phyloP scores from a whole-genome alignment of 2,113 vertebrate species.

The Cryptomyrus ogoouensis region DNA sequence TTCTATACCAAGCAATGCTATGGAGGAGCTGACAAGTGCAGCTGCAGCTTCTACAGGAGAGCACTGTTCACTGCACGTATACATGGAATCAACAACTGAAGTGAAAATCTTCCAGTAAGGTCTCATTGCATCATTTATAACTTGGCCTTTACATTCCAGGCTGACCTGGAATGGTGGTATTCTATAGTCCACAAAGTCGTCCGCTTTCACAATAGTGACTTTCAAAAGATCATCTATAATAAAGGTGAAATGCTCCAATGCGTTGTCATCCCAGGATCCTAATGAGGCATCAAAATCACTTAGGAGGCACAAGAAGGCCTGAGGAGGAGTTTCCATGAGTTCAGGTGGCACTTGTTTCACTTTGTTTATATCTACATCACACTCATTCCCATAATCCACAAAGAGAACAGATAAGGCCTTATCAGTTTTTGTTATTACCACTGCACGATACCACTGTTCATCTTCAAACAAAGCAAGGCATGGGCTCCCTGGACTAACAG shows the following conservation, averaged over 20 bases:
- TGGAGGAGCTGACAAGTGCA: neutral
- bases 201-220: slow-evolving; percentile 60
- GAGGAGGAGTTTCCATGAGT: slow-evolving; percentile 59
- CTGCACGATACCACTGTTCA: slow-evolving; percentile 71
- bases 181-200: slow-evolving; percentile 29
- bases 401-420: slow-evolving; percentile 57
- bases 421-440: slow-evolving; percentile 52
- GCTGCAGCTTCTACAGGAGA: neutral
- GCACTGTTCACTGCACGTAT: neutral
- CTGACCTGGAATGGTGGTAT: slow-evolving; percentile 57
- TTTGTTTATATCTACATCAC: slow-evolving; percentile 48
- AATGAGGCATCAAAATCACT: slow-evolving; percentile 63
- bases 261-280: slow-evolving; percentile 65
- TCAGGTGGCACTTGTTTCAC: slow-evolving; percentile 60
- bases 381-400: slow-evolving; percentile 79
- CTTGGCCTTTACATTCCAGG: slow-evolving; percentile 58
- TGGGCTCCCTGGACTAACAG: slow-evolving; percentile 53
- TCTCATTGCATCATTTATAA: slow-evolving; percentile 70
- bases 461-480: slow-evolving; percentile 72
- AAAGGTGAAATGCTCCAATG: slow-evolving; percentile 62
- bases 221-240: slow-evolving; percentile 61
- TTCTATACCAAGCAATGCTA: neutral
- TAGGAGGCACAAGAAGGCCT: slow-evolving; percentile 79
- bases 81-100: neutral
- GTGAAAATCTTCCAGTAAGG: slow-evolving; percentile 52